A percentile compares a stretch with the other conserved stretches of the same genome.
These are phyloP conservation scores for Caenorhabditis wallacei DNA, from an alignment of 2,888 invertebrate genomes.

Conservation along the genomic window DNA sequence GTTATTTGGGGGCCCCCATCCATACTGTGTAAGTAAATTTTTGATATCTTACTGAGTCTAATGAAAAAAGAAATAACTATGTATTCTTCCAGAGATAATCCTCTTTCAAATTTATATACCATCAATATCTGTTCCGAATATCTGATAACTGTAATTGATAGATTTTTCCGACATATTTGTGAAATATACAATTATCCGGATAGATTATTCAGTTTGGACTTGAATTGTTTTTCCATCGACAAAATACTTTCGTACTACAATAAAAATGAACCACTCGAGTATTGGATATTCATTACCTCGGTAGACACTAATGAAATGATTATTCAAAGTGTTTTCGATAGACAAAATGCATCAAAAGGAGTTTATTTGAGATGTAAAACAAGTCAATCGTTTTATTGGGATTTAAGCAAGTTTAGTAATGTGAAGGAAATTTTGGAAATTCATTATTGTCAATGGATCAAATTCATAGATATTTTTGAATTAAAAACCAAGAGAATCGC, in stretches of 20 bases:
- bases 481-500: not conserved
- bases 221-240: not conserved
- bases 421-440: constrained; percentile 12
- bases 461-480: not conserved
- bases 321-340: constrained; percentile 3
- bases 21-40: no score
- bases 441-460: not conserved
- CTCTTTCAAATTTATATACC: not conserved
- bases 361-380: not conserved
- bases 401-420: constrained; percentile 1
- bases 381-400: not conserved
- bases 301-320: not conserved
- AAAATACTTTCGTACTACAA: not conserved
- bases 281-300: not conserved
- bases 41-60: no score
- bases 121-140: not conserved
- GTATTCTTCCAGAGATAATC: not conserved
- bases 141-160: not conserved
- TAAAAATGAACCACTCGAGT: not conserved
- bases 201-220: not conserved
- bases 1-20: no score
- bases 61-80: no score
- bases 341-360: constrained; percentile 1
- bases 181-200: not conserved
- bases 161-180: not conserved